Percentiles rank a stretch among this genome's conserved stretches.
Evolutionary conservation across 1,140 invertebrate species (phyloP).

Genomic region (Calliphora vicina): DNA sequence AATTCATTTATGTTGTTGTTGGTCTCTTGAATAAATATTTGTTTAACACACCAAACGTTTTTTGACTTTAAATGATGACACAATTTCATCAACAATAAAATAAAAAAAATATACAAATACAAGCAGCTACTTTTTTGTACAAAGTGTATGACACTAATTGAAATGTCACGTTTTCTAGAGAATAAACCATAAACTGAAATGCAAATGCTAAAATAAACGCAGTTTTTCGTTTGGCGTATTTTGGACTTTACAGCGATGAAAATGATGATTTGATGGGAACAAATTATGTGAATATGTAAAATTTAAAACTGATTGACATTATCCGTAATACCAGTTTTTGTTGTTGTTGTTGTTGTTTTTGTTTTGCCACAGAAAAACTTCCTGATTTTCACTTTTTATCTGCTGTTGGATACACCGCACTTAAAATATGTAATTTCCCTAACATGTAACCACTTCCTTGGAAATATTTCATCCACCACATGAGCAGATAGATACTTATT

Average conservation of each 20-base stretch:
- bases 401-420: background rate
- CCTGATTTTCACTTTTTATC: background rate
- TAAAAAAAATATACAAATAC: background rate
- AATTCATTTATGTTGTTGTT: too few relatives aligned
- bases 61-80: background rate
- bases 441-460: background rate
- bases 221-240: too few relatives aligned
- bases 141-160: background rate
- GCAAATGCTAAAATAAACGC: too few relatives aligned
- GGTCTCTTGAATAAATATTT: too few relatives aligned
- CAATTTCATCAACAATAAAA: background rate
- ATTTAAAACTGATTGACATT: too few relatives aligned
- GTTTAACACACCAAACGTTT: background rate
- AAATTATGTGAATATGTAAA: too few relatives aligned
- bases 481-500: background rate
- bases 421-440: background rate
- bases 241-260: too few relatives aligned
- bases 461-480: background rate
- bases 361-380: background rate
- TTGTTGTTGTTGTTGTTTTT: too few relatives aligned
- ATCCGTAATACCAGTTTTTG: too few relatives aligned
- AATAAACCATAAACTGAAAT: background rate
- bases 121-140: background rate
- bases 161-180: background rate
- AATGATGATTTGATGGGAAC: too few relatives aligned